A percentile compares a stretch with the other conserved stretches of the same genome.
Evolutionary conservation across 2,888 invertebrate species (phyloP).

Genomic region (Pollenia labialis): DNA sequence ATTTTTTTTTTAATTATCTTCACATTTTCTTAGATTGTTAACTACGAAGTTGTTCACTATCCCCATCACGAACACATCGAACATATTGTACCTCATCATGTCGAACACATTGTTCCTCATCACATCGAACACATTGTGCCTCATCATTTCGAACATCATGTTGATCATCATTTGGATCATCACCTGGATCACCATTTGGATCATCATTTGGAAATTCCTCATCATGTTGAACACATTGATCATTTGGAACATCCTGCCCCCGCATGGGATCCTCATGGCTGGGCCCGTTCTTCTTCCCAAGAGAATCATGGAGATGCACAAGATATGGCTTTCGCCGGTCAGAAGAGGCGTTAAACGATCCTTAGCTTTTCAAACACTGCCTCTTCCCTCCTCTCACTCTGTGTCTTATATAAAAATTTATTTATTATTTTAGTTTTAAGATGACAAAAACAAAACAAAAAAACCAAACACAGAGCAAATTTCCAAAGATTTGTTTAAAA

Average conservation of each 20-base stretch:
- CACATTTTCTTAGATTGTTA: constrained; percentile 86
- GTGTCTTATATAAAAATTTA: constrained; percentile 65
- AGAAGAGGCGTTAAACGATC: constrained; percentile 77
- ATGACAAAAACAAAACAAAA: constrained; percentile 32
- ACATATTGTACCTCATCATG: constrained; percentile 77
- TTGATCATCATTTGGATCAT: constrained; percentile 84
- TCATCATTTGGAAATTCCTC: constrained; percentile 84
- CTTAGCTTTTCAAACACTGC: background rate
- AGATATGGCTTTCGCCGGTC: constrained; percentile 83
- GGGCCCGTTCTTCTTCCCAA: constrained; percentile 86
- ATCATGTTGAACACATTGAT: constrained; percentile 85
- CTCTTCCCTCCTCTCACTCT: constrained; percentile 30
- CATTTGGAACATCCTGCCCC: constrained; percentile 85
- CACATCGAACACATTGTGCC: constrained; percentile 82
- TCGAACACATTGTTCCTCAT: constrained; percentile 82
- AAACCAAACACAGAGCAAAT: constrained; percentile 69
- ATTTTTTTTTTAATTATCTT: background rate
- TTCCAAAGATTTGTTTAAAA: constrained; percentile 77
- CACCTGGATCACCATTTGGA: constrained; percentile 85
- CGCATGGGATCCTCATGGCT: constrained; percentile 86
- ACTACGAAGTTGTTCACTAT: constrained; percentile 94
- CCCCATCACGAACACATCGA: constrained; percentile 85
- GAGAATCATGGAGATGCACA: constrained; percentile 81
- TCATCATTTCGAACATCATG: constrained; percentile 81
- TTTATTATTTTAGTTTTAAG: constrained; percentile 72